Evolutionary conservation across 1,140 invertebrate genomes (phyloP).

Genomic region (Epicauta chinensis): DNA sequence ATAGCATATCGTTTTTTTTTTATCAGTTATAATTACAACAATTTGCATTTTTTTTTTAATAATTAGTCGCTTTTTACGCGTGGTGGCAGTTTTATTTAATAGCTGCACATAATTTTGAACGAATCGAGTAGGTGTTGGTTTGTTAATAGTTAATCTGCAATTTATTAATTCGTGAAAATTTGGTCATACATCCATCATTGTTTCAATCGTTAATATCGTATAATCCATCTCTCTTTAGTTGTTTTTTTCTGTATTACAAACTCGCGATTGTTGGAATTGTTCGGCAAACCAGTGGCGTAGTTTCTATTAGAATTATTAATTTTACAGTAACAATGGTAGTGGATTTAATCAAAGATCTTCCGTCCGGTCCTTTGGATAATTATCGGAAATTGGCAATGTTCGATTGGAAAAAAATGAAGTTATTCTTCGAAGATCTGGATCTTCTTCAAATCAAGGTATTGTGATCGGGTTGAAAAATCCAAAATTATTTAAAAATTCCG

Average conservation of each 20-base stretch:
- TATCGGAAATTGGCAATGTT: slow-evolving; percentile 70
- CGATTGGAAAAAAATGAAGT: slow-evolving; percentile 70
- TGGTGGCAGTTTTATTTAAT: too few relatives aligned
- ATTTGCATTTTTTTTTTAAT: too few relatives aligned
- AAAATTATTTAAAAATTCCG: not conserved
- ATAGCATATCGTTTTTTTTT: too few relatives aligned
- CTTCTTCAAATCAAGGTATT: slow-evolving; percentile 65
- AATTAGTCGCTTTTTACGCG: too few relatives aligned
- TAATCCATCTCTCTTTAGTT: not conserved
- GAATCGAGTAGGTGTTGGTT: too few relatives aligned
- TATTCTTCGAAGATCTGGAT: slow-evolving; percentile 66
- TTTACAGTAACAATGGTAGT: not conserved
- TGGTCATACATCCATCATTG: too few relatives aligned
- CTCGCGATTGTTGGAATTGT: not conserved
- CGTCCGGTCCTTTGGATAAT: slow-evolving; percentile 60
- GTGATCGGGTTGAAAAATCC: not conserved
- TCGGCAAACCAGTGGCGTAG: not conserved
- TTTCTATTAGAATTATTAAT: not conserved
- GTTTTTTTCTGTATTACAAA: not conserved
- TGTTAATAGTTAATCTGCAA: too few relatives aligned
- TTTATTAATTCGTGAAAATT: too few relatives aligned
- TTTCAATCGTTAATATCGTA: not conserved
- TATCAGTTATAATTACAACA: too few relatives aligned
- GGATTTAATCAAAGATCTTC: slow-evolving; percentile 43
- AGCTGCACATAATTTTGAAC: too few relatives aligned